A percentile compares a stretch with the other conserved stretches of the same genome.
Evolutionary conservation across 2,888 invertebrate genomes (phyloP).

Genomic region (Drosophila longiperda): DNA sequence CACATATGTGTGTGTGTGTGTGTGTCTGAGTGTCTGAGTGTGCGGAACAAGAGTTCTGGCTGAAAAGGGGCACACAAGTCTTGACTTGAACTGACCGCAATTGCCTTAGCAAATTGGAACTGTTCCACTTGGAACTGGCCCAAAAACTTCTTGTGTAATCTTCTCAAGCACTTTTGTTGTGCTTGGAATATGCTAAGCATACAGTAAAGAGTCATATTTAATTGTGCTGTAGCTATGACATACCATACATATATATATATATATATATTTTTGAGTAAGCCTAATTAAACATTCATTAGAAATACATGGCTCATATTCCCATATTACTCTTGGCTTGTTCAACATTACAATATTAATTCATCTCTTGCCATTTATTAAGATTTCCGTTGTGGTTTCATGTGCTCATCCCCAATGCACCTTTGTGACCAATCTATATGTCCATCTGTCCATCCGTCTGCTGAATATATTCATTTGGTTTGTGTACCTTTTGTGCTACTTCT

Average conservation of each 20-base stretch:
- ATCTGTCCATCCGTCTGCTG: not conserved
- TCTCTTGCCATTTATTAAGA: constrained; percentile 3
- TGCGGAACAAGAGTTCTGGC: not conserved
- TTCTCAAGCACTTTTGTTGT: constrained; percentile 18
- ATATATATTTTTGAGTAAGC: not conserved
- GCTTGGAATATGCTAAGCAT: constrained; percentile 18
- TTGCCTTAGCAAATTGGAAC: constrained; percentile 30
- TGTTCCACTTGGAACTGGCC: constrained; percentile 42
- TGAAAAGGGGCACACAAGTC: constrained; percentile 4
- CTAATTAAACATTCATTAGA: not conserved
- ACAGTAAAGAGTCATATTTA: constrained; percentile 1
- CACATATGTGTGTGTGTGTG: constrained; percentile 20
- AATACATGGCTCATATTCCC: not conserved
- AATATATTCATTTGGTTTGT: constrained; percentile 6
- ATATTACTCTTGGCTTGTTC: not conserved
- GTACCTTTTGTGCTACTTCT: constrained; percentile 19
- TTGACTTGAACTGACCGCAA: constrained; percentile 45
- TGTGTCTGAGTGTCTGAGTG: not conserved
- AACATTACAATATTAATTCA: constrained; percentile 1
- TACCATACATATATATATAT: not conserved
- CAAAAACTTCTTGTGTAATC: constrained; percentile 36
- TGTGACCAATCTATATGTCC: not conserved
- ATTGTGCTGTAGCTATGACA: not conserved
- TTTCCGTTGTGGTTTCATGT: not conserved
- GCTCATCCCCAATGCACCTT: constrained; percentile 3